Evolutionary conservation across 2,888 invertebrate species (phyloP).

Genomic region (Lymantria dispar): DNA sequence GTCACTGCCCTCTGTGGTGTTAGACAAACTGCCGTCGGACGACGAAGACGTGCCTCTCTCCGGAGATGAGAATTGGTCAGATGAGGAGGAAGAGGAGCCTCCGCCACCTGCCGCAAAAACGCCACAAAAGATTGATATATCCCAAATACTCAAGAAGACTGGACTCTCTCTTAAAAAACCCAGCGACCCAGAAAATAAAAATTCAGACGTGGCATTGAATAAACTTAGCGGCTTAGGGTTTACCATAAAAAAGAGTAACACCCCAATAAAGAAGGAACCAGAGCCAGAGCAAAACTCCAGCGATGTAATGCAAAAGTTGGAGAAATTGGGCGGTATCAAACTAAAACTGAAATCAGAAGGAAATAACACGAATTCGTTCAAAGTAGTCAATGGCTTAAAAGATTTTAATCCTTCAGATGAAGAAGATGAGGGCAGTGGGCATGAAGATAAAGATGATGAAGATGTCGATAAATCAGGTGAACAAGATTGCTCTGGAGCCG

Average conservation of each 20-base stretch:
- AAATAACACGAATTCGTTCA: constrained; percentile 61
- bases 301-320: constrained; percentile 67
- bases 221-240: constrained; percentile 74
- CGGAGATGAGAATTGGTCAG: constrained; percentile 73
- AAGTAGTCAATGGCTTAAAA: constrained; percentile 72
- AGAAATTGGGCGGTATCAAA: constrained; percentile 71
- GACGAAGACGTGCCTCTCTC: constrained; percentile 67
- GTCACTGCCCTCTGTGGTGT: constrained; percentile 73
- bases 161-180: constrained; percentile 66
- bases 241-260: constrained; percentile 68
- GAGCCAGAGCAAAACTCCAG: constrained; percentile 38
- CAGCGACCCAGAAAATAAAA: constrained; percentile 42
- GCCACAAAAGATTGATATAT: constrained; percentile 72
- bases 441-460: constrained; percentile 50
- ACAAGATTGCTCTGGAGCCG: constrained; percentile 34
- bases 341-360: constrained; percentile 74
- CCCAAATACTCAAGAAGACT: constrained; percentile 64
- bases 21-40: constrained; percentile 80
- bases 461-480: constrained; percentile 42
- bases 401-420: constrained; percentile 73
- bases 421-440: constrained; percentile 58
- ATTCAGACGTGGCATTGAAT: constrained; percentile 57
- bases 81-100: constrained; percentile 60
- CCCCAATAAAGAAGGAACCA: constrained; percentile 64
- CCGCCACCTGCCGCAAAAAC: constrained; percentile 39